Percentiles rank a stretch among this genome's conserved stretches.
Evolutionary conservation across 2,113 vertebrate species (phyloP).

Genomic region (Myxocyprinus asiaticus): DNA sequence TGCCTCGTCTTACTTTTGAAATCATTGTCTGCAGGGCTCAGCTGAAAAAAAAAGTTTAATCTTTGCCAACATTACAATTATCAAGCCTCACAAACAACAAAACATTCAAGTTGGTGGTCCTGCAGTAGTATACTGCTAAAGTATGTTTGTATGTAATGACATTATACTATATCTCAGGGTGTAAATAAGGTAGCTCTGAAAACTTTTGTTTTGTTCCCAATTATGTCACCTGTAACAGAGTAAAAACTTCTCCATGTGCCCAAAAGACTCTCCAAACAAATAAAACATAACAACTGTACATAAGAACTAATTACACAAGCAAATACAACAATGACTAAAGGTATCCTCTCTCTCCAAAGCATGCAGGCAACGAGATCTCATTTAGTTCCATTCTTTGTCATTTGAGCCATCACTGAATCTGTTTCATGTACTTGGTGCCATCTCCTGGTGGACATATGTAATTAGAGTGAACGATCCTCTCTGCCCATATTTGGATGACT

Average conservation of each 20-base stretch:
- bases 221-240: too few species aligned
- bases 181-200: too few species aligned
- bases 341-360: too few species aligned
- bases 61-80: background rate
- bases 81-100: conserved; percentile 4
- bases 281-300: background rate
- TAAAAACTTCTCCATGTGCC: too few species aligned
- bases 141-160: background rate
- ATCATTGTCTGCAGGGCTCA: background rate
- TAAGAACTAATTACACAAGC: background rate
- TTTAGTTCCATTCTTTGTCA: too few species aligned
- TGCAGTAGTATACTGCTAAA: background rate
- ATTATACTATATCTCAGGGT: background rate
- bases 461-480: too few species aligned
- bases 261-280: background rate
- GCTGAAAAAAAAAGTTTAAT: background rate
- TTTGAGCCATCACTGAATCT: too few species aligned
- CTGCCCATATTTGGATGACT: too few species aligned
- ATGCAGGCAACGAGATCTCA: too few species aligned
- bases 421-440: too few species aligned
- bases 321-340: background rate
- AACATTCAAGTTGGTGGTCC: background rate
- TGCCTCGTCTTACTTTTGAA: background rate
- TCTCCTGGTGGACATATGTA: too few species aligned
- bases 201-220: too few species aligned